Base-by-base conservation (phyloP, 1,140 invertebrate species). In the Monomorium pharaonis region DNA sequence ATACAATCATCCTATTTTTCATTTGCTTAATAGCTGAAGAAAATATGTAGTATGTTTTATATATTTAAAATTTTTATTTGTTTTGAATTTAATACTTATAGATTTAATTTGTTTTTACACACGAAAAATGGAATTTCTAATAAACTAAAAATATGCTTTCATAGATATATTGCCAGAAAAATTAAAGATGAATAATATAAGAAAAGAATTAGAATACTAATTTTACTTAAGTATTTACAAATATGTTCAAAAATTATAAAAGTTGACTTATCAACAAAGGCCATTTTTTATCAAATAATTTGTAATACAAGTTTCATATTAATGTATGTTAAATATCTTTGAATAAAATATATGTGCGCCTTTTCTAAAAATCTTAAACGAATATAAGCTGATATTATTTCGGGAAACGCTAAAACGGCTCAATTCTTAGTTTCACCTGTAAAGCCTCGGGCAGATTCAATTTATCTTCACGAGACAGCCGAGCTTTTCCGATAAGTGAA, bases 401-500 rank as follows among this genome's bases (percentile, higher is more conserved):
- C 14, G 7, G 33, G 16, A 24, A 56, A 16, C 0, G 14, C 0
- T 58, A 58, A 75, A 47, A 58, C 16, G 12, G 16, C 14, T 18
- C 30, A 5, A 21, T 54, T 74, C n/a, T 58, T 37, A 51, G 0
- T 9, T 75, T 37, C n/a, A 47, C 1, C 3, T 5, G 27, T 7
- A 33, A 62, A 77, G 24, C 16, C 33, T 24, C 56, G 24, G 2
- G 14, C 30, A 44, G 51, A 60, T 6, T 33, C 54, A 58, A 67
- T 56, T 37, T 3, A 37, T 12, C n/a, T 54, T 51, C 44, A 16
- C 37, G 44, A 70, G 56, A 74, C 37, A 70, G 24, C 1, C n/a
- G 24, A 47, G 69, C 44, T 74, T 78, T 63, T 47, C 44, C 44
- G 60, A 78, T 72, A 42, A 85, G 83, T 77, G 74, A 85, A 85